These are phyloP conservation scores for Etheostoma perlongum DNA, from an alignment of 2,797 vertebrate genomes.

Conservation along the genomic window DNA sequence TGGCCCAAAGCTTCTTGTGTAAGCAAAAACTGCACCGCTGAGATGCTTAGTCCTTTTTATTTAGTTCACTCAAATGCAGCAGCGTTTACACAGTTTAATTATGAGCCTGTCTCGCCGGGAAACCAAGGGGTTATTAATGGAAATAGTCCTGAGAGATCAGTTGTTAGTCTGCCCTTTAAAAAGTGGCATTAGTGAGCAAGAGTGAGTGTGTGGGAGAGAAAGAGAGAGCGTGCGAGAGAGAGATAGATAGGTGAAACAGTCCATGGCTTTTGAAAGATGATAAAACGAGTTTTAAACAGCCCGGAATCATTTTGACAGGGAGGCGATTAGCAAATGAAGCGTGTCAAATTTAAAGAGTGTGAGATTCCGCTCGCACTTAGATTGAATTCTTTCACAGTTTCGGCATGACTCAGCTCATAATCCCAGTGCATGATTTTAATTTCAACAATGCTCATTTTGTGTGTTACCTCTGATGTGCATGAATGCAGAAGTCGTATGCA, in stretches of 20 bases:
- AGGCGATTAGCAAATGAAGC: conserved; percentile 46
- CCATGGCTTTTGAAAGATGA: conserved; percentile 43
- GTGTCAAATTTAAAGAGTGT: conserved; percentile 51
- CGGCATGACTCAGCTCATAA: conserved; percentile 67
- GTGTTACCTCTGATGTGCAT: neutral
- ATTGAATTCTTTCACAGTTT: conserved; percentile 60
- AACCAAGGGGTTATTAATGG: conserved; percentile 69
- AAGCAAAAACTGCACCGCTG: conserved; percentile 50
- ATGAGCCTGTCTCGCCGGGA: conserved; percentile 57
- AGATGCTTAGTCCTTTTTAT: conserved; percentile 52
- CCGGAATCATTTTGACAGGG: conserved; percentile 56
- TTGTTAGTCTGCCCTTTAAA: conserved; percentile 55
- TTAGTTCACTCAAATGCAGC: conserved; percentile 52
- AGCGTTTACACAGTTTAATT: conserved; percentile 70
- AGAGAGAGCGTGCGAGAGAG: neutral
- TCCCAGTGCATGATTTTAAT: conserved; percentile 59
- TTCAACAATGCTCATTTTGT: conserved; percentile 29
- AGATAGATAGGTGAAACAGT: conserved; percentile 37
- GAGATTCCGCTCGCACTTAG: conserved; percentile 37
- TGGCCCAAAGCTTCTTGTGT: conserved; percentile 38
- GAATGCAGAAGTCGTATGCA: neutral
- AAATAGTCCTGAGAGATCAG: conserved; percentile 59
- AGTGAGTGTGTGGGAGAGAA: neutral
- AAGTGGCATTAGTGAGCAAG: neutral
- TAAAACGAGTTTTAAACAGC: conserved; percentile 49